Base-by-base conservation (phyloP, 2,888 invertebrate species). In the Cyaniris semiargus region DNA sequence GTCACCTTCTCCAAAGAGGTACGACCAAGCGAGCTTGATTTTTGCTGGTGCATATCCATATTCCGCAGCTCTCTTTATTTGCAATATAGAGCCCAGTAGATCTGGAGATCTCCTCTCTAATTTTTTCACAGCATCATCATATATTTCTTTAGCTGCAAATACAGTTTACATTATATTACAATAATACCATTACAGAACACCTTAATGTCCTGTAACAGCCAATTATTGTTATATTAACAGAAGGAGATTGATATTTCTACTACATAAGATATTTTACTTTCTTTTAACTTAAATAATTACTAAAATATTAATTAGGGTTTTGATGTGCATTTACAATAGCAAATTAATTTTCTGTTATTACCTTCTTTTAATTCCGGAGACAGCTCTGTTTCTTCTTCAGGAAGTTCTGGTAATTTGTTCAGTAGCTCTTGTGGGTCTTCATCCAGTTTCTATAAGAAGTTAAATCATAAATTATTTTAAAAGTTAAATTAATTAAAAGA, bases 11-110 rank as follows among this genome's bases (percentile, higher is more conserved):
- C 99, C 99, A 83, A 98, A 96, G 7, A 99, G 89, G 83, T 97
- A 95, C 0, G 97, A 97, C 97, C 98, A 98, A 0, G 98, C 98
- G 6, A 99, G 89, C 86, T 97, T 95, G 79, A 98, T 97, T 87
- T 96, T 95, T 0, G 99, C 98, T 75, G 97, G 96, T 0, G 93
- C 88, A 87, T 98, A 98, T 66, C 98, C 98, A 78, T 96, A 93
- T 70, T 96, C 96, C 0, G 98, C 97, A 0, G 99, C 97, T 82
- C 96, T 95, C 70, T 96, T 95, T 53, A 99, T 94, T 76, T 97
- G 92, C 58, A 96, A 94, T 83, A 97, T 97, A 0, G 97, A 98
- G 76, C 95, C 95, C 1, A 95, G 93, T 79, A 97, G 96, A 86
- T 97, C 96, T 0, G 96, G 96, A 0, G 96, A 95, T 0, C 97